phyloP scores from a whole-genome alignment of 2,113 vertebrate species.

The Acrocephalus kingi region DNA sequence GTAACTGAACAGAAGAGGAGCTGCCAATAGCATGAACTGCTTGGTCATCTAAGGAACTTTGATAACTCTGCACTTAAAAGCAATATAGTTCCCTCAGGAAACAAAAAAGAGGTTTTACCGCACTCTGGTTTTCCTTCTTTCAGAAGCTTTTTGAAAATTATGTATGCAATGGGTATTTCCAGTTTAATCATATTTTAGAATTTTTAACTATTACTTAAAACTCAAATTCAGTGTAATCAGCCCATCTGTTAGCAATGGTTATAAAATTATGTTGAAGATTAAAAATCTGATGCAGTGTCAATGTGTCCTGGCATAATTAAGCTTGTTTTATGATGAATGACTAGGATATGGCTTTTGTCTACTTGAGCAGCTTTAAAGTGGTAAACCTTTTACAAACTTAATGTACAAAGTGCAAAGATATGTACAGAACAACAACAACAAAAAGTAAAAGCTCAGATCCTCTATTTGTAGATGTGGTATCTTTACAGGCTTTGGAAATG shows the following conservation, averaged over 20 bases:
- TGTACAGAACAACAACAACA: neutral
- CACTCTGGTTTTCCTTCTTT: neutral
- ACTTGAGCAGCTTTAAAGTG: neutral
- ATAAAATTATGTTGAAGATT: slow-evolving; percentile 47
- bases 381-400: neutral
- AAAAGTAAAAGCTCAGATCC: neutral
- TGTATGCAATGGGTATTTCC: slow-evolving; percentile 4
- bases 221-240: slow-evolving; percentile 50
- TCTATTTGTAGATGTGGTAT: neutral
- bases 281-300: slow-evolving; percentile 48
- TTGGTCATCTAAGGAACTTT: neutral
- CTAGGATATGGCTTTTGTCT: slow-evolving; percentile 12
- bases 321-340: slow-evolving; percentile 37
- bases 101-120: neutral
- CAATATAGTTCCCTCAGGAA: neutral
- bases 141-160: neutral
- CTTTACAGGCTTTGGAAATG: neutral
- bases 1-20: neutral
- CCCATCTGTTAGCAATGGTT: slow-evolving; percentile 61
- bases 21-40: neutral
- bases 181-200: slow-evolving; percentile 33
- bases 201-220: slow-evolving; percentile 55
- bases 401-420: neutral
- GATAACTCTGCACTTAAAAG: neutral
- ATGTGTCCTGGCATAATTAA: slow-evolving; percentile 46